Evolutionary conservation across 2,888 invertebrate genomes (phyloP).

Genomic region (Orchestes rusci): DNA sequence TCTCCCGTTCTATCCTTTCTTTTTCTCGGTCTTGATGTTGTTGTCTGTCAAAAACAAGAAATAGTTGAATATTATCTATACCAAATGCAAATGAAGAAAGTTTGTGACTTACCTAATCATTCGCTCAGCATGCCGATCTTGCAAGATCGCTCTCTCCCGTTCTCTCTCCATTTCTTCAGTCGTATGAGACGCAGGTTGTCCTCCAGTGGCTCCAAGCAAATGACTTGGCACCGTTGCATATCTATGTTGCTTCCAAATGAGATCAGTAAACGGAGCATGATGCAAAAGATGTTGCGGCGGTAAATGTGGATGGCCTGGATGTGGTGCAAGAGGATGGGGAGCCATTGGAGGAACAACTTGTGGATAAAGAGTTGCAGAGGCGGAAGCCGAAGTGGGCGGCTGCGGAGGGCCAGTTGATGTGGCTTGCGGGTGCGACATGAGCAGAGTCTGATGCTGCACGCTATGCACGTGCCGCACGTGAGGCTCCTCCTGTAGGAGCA

Average conservation of each 20-base stretch:
- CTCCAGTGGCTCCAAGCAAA: slow-evolving; percentile 43
- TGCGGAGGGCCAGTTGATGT: slow-evolving; percentile 34
- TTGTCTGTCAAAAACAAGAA: slow-evolving; percentile 46
- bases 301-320: slow-evolving; percentile 24
- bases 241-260: slow-evolving; percentile 54
- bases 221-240: slow-evolving; percentile 46
- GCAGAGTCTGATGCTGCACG: slow-evolving; percentile 45
- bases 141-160: slow-evolving; percentile 45
- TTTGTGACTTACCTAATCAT: slow-evolving; percentile 50
- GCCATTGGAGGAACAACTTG: slow-evolving; percentile 19
- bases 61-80: background rate
- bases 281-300: slow-evolving; percentile 28
- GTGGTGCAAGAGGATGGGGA: slow-evolving; percentile 21
- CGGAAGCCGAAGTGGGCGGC: slow-evolving; percentile 35
- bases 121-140: slow-evolving; percentile 58
- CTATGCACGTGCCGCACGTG: slow-evolving; percentile 53
- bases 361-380: slow-evolving; percentile 39
- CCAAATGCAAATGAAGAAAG: background rate
- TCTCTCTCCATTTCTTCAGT: slow-evolving; percentile 49
- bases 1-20: slow-evolving; percentile 44
- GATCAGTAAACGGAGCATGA: slow-evolving; percentile 43
- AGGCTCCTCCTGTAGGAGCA: slow-evolving; percentile 43
- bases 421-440: slow-evolving; percentile 51
- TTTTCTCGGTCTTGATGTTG: slow-evolving; percentile 53
- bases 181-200: slow-evolving; percentile 33